phyloP scores from a whole-genome alignment of 2,797 vertebrate species.

The Tauraco hartlaubi region DNA sequence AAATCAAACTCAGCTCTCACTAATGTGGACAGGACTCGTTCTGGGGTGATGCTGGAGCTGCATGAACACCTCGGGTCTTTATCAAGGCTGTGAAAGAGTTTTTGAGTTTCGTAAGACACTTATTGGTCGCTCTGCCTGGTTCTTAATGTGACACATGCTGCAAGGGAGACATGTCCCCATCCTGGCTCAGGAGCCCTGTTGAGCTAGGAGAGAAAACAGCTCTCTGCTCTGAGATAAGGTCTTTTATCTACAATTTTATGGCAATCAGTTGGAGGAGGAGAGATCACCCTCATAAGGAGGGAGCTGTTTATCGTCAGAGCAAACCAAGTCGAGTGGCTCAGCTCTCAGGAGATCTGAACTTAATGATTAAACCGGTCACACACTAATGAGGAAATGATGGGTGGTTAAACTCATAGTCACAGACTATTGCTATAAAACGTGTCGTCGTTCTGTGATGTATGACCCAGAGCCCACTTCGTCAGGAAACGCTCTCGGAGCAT shows the following conservation, averaged over 20 bases:
- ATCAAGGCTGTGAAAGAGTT: neutral
- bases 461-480: neutral
- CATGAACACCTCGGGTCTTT: neutral
- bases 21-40: neutral
- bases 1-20: neutral
- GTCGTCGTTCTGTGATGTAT: neutral
- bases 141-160: neutral
- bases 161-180: neutral
- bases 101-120: rapidly evolving
- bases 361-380: neutral
- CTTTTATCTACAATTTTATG: neutral
- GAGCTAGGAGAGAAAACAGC: neutral
- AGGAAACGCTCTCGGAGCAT: neutral
- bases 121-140: neutral
- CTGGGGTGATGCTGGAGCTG: neutral
- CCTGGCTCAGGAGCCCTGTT: neutral
- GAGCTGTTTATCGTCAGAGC: neutral
- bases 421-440: neutral
- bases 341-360: neutral
- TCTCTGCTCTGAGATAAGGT: neutral
- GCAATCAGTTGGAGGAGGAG: neutral
- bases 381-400: neutral
- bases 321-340: neutral
- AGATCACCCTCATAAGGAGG: neutral
- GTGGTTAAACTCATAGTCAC: neutral